phyloP scores from a whole-genome alignment of 2,113 vertebrate genomes.

The Planiliza haematocheilus region DNA sequence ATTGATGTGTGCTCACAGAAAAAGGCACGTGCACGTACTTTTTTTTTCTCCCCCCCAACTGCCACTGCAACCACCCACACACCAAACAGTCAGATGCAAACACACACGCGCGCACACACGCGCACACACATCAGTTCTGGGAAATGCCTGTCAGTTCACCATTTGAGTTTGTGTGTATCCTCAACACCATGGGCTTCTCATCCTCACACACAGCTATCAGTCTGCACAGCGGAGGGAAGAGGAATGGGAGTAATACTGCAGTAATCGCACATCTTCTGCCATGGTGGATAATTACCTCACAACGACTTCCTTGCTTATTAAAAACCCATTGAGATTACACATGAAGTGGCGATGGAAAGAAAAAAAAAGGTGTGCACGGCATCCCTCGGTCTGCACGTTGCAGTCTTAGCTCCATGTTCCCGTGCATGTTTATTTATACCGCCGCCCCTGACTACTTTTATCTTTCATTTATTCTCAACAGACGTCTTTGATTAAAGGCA shows the following conservation, averaged over 20 bases:
- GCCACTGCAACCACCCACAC: conserved; percentile 64
- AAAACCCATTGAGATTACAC: conserved; percentile 55
- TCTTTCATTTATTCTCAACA: neutral
- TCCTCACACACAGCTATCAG: conserved; percentile 32
- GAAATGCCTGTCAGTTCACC: conserved; percentile 57
- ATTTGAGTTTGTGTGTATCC: conserved; percentile 52
- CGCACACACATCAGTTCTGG: conserved; percentile 47
- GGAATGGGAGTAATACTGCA: conserved; percentile 40
- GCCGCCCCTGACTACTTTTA: conserved; percentile 8
- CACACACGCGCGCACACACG: conserved; percentile 3
- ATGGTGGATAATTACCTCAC: conserved; percentile 56
- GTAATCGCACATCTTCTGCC: conserved; percentile 40
- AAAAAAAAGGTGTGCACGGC: conserved; percentile 16
- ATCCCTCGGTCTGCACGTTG: neutral
- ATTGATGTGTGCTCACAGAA: conserved; percentile 47
- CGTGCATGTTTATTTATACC: conserved; percentile 6
- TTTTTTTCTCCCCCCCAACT: conserved; percentile 24
- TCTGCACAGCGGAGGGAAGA: conserved; percentile 38
- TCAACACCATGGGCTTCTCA: conserved; percentile 39
- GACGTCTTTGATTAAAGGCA: neutral
- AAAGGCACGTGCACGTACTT: conserved; percentile 27
- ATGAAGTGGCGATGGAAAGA: conserved; percentile 11
- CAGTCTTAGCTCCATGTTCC: neutral
- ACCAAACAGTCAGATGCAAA: conserved; percentile 44
- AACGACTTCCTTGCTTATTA: conserved; percentile 63